Base-by-base conservation (phyloP, 2,888 invertebrate species). In the Pristionchus exspectatus region DNA sequence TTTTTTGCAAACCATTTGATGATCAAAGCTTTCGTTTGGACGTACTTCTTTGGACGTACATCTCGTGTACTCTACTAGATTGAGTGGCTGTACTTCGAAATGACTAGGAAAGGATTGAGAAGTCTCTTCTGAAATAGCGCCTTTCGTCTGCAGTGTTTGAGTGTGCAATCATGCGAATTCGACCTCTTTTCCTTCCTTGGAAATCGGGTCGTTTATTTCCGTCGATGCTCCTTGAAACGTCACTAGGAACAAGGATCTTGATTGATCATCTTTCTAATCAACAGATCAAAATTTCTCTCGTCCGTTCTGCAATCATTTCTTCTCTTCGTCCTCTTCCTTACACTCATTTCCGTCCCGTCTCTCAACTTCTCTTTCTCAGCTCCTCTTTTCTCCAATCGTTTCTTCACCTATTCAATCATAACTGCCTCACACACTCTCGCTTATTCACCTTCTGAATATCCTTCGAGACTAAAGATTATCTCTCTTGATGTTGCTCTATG, bases 401-500 rank as follows among this genome's bases (percentile, higher is more conserved):
- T 84, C 56, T 84, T 63, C 84, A 56, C 56, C 84, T 84, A 84
- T 84, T 63, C 59, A 44, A 81, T 81, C 81, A 81, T 81, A 81
- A 81, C 81, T 81, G 81, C 81, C 38, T 81, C 44, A n/a, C 44
- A 33, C 72, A 27, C 81, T 81, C 50, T 38, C 74, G 27, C 83
- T 30, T 54, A 50, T 56, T 83, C 83, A 50, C 30, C 54, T 38
- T 21, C 30, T 30, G 16, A 30, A 27, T 56, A 30, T 59, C 33
- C 84, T 7, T 21, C 16, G 10, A 59, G 84, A n/a, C 33, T 33
- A 30, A 81, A 81, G 54, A 81, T 81, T n/a, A 10, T 74, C 69
- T 5, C 10, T 24, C 27, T 18, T 69, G 69, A 44, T 38, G 38
- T 24, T 5, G 33, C 7, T 77, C 24, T 77, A 18, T 38, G 10